Conservation (phyloP, 2,113 vertebrate genomes). For the Heterocephalus glaber region DNA sequence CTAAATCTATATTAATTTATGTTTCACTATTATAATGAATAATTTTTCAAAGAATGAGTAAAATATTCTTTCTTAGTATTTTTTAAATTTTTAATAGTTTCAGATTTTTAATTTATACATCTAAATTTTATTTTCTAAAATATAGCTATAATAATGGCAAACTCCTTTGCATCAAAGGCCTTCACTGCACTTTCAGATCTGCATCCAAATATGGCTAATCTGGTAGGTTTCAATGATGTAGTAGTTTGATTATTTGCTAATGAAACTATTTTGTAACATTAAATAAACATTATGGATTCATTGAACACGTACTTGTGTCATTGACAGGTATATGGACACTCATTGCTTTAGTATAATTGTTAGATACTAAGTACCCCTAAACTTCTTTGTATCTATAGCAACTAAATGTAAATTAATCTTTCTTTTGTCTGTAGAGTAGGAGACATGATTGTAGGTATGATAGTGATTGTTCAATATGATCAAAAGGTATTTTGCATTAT, state of each 20-base stretch:
- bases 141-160: conserved; percentile 86
- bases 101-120: conserved; percentile 61
- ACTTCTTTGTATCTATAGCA: conserved; percentile 76
- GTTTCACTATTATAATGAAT: conserved; percentile 16
- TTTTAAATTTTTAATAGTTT: conserved; percentile 70
- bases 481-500: conserved; percentile 80
- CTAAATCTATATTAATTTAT: background rate
- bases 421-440: conserved; percentile 52
- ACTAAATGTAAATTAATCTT: conserved; percentile 82
- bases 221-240: conserved; percentile 86
- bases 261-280: conserved; percentile 74
- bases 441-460: conserved; percentile 70
- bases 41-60: conserved; percentile 64
- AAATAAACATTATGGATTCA: conserved; percentile 67
- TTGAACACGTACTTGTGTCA: conserved; percentile 54
- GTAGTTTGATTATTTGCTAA: conserved; percentile 69
- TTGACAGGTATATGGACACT: conserved; percentile 70
- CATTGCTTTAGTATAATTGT: conserved; percentile 78
- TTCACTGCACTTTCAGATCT: conserved; percentile 92
- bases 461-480: conserved; percentile 69
- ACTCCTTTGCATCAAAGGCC: conserved; percentile 80
- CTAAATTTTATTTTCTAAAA: conserved; percentile 78
- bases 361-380: conserved; percentile 64
- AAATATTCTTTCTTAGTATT: conserved; percentile 64
- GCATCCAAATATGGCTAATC: conserved; percentile 91